Conservation (phyloP, 1,140 invertebrate species). For the Hesperophylax magnus region DNA sequence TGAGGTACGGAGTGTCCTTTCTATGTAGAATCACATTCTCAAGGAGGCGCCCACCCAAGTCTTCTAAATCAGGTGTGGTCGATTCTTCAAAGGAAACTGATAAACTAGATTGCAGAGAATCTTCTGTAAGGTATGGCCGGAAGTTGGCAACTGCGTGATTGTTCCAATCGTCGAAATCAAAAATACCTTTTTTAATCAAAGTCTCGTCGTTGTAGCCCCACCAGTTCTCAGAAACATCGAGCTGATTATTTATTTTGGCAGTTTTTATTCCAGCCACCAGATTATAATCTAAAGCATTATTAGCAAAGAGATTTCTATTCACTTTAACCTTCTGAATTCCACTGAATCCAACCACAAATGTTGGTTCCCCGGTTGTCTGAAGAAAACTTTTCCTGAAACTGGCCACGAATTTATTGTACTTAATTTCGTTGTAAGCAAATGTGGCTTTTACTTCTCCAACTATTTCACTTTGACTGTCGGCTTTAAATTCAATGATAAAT, state of each 20-base stretch:
- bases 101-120: slow-evolving; percentile 82
- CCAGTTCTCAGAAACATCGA: slow-evolving; percentile 96
- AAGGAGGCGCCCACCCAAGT: slow-evolving; percentile 88
- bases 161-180: slow-evolving; percentile 99
- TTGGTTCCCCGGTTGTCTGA: slow-evolving; percentile 74
- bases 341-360: slow-evolving; percentile 91
- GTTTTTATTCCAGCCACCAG: slow-evolving; percentile 93
- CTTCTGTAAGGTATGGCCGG: slow-evolving; percentile 86
- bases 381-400: slow-evolving; percentile 64
- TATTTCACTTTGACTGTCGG: slow-evolving; percentile 95
- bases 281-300: slow-evolving; percentile 93
- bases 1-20: slow-evolving; percentile 81
- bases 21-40: slow-evolving; percentile 80
- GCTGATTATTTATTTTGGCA: slow-evolving; percentile 86
- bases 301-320: slow-evolving; percentile 90
- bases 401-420: slow-evolving; percentile 75
- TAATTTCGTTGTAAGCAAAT: slow-evolving; percentile 86
- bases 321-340: slow-evolving; percentile 95
- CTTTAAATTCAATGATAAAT: slow-evolving; percentile 91
- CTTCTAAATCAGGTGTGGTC: slow-evolving; percentile 74
- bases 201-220: slow-evolving; percentile 88
- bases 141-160: slow-evolving; percentile 94
- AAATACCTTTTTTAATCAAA: slow-evolving; percentile 88
- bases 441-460: slow-evolving; percentile 84
- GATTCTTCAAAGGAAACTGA: slow-evolving; percentile 77